Base-by-base conservation (phyloP, 1,140 invertebrate species). In the Neoseiulus cucumeris region DNA sequence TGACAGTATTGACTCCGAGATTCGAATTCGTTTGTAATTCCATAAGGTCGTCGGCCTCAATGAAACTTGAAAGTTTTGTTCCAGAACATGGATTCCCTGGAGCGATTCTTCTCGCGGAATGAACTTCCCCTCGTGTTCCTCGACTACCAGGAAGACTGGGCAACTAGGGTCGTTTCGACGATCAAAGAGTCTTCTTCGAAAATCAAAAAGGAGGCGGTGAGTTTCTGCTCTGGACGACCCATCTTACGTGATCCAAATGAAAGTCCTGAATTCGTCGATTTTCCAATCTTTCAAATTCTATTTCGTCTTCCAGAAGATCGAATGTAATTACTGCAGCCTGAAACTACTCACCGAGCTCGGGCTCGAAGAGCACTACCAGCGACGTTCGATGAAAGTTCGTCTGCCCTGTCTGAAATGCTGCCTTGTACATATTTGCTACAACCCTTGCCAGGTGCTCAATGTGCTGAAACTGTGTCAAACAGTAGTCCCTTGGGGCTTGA, bases 391-490 rank as follows among this genome's bases (percentile, higher is more conserved):
- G 6, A 33, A 59, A 1, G 51, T 59, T 25, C 51, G 51, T 33
- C 51, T 59, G 2, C 51, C 51, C 12, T 59, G 51, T 33, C 51
- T 59, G 25, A 59, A 59, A 20, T 59, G 51, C 22, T 29, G 33
- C 33, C 25, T 59, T 5, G 51, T 59, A 33, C 51, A 59, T 20
- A 59, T 59, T 17, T 59, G 51, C 51, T 59, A 59, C 51, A 59
- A 59, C 22, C 51, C 51, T 14, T 59, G 51, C 22, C 51, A 59
- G 22, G 51, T 59, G 51, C 51, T 59, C 14, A 33, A 33, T 25
- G 51, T 59, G n/a, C 25, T 59, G 51, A 25, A 33, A 25, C 33
- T 59, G n/a, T 59, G 51, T 33, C 25, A 59, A 14, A 59, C 51
- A n/a, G 51, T 29, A n/a, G 51, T 59, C 14, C 25, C 51, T 17